Percentiles rank a stretch among this genome's conserved stretches.
Evolutionary conservation across 2,797 vertebrate species (phyloP).

Genomic region (Clangula hyemalis): DNA sequence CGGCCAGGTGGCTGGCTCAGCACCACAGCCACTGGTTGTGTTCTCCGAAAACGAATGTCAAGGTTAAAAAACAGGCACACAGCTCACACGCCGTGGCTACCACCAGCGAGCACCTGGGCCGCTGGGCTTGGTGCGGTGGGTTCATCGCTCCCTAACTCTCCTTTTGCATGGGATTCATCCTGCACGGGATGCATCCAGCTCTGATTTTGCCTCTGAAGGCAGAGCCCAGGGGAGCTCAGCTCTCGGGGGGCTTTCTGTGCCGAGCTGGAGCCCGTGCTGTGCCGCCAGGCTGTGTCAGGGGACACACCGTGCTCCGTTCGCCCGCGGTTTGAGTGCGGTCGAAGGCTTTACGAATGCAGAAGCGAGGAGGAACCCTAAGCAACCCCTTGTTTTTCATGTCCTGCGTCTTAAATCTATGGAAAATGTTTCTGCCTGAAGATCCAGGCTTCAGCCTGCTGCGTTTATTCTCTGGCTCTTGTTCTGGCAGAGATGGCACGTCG

Average conservation of each 20-base stretch:
- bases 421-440: background rate
- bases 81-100: background rate
- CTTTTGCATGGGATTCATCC: background rate
- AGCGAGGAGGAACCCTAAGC: rapidly evolving
- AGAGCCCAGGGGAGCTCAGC: background rate
- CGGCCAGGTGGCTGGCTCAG: background rate
- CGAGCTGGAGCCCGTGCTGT: background rate
- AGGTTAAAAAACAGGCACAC: background rate
- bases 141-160: rapidly evolving
- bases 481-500: background rate
- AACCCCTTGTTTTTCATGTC: rapidly evolving
- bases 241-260: background rate
- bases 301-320: too few relatives aligned
- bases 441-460: background rate
- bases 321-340: rapidly evolving
- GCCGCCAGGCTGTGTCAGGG: too few relatives aligned
- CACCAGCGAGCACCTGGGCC: background rate
- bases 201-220: background rate
- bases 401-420: background rate
- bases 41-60: background rate
- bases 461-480: background rate
- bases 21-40: background rate
- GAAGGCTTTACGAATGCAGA: background rate
- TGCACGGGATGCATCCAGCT: background rate
- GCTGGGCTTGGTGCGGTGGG: background rate